These are phyloP conservation scores for Periophthalmus modestus DNA, from an alignment of 2,113 vertebrate species.

Conservation along the genomic window DNA sequence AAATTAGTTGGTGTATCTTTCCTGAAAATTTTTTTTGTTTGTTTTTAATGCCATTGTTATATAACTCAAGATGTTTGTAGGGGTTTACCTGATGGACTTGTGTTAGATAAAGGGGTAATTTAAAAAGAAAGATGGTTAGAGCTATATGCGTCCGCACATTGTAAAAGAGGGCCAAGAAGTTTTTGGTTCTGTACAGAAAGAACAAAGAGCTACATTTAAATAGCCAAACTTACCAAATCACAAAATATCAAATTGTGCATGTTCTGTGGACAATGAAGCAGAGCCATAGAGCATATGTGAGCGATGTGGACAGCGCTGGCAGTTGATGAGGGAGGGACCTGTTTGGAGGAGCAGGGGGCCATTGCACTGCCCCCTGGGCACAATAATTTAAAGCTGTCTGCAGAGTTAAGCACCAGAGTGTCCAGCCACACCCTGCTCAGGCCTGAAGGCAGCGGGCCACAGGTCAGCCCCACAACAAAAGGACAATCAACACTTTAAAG, in stretches of 20 bases:
- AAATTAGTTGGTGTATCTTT: too few relatives aligned
- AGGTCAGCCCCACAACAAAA: slow-evolving; percentile 55
- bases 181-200: not conserved
- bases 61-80: too few relatives aligned
- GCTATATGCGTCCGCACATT: too few relatives aligned
- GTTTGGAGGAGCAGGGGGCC: slow-evolving; percentile 22
- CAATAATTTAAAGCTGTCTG: slow-evolving; percentile 56
- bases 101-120: too few relatives aligned
- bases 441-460: slow-evolving; percentile 29
- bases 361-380: slow-evolving; percentile 53
- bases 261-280: not conserved
- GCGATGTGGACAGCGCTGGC: slow-evolving; percentile 2
- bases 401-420: slow-evolving; percentile 49
- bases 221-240: not conserved
- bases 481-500: slow-evolving; percentile 68
- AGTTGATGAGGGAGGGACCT: slow-evolving; percentile 21
- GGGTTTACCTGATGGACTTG: too few relatives aligned
- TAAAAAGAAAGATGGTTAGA: too few relatives aligned
- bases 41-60: too few relatives aligned
- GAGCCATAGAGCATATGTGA: not conserved
- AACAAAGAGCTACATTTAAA: not conserved
- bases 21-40: too few relatives aligned
- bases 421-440: slow-evolving; percentile 59
- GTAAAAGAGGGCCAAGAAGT: too few relatives aligned
- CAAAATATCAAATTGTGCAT: not conserved